Percentiles rank a stretch among this genome's conserved stretches.
Conservation (phyloP, 2,113 vertebrate species). For the Pituophis catenifer region DNA sequence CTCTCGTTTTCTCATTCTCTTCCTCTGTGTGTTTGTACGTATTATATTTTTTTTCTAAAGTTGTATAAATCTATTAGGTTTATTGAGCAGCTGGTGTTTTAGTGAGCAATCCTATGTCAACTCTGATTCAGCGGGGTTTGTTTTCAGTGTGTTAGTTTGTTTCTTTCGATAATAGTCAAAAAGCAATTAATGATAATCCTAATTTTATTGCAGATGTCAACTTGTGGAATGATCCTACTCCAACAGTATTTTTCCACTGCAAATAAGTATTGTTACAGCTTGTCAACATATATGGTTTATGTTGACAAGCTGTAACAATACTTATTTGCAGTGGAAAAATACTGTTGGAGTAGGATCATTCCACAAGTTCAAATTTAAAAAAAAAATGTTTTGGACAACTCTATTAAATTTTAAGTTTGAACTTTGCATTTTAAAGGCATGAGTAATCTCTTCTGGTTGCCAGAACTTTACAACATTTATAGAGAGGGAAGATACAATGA, state of each 20-base stretch:
- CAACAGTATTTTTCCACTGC: too few relatives aligned
- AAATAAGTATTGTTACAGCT: too few relatives aligned
- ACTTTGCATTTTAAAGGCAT: not conserved
- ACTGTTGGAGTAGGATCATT: not conserved
- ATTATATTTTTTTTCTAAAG: not conserved
- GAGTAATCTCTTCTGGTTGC: not conserved
- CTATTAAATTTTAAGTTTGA: not conserved
- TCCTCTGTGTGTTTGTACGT: not conserved
- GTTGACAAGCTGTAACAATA: not conserved
- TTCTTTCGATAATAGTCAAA: not conserved
- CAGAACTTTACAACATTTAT: not conserved
- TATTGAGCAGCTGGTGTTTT: not conserved
- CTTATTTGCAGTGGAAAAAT: not conserved
- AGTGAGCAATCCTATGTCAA: not conserved
- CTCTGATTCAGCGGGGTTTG: not conserved
- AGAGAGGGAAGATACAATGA: not conserved
- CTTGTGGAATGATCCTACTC: too few relatives aligned
- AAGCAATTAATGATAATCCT: not conserved
- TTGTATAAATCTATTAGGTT: not conserved
- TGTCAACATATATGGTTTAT: too few relatives aligned
- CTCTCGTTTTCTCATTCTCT: not conserved
- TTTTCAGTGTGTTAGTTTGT: not conserved
- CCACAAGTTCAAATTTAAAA: not conserved
- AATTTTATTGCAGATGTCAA: not conserved
- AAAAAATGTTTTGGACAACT: not conserved